A percentile compares a stretch with the other conserved stretches of the same genome.
Conservation (phyloP, 2,113 vertebrate genomes). For the Saccopteryx leptura region DNA sequence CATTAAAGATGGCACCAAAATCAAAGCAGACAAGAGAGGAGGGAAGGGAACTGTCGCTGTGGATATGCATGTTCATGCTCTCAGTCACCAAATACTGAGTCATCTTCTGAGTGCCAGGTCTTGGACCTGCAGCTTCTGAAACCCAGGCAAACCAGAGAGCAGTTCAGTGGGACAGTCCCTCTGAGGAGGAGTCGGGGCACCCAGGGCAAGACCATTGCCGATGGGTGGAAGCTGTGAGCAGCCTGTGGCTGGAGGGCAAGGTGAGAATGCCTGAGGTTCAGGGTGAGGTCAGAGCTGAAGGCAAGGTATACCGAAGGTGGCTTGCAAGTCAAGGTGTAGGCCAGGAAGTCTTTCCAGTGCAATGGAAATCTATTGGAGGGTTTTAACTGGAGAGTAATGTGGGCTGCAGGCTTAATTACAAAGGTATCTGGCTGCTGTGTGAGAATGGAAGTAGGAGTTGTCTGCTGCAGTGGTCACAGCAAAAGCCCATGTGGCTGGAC, state of each 20-base stretch:
- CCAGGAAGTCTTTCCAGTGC: neutral
- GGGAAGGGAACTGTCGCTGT: rapidly evolving
- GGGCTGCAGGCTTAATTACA: neutral
- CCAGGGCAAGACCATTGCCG: neutral
- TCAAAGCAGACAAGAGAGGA: neutral
- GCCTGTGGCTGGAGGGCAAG: neutral
- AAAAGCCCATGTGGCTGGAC: neutral
- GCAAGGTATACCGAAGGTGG: no score
- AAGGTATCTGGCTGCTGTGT: rapidly evolving
- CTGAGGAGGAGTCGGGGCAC: neutral
- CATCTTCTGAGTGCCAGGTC: rapidly evolving
- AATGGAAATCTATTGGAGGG: rapidly evolving
- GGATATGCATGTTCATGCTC: rapidly evolving
- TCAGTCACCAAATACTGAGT: neutral
- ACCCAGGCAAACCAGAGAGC: rapidly evolving
- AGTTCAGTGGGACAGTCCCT: rapidly evolving
- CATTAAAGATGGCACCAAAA: neutral
- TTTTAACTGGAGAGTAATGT: no score
- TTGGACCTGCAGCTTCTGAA: neutral
- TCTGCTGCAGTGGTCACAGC: rapidly evolving
- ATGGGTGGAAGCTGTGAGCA: neutral
- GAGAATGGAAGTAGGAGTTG: rapidly evolving
- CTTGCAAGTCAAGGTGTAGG: rapidly evolving
- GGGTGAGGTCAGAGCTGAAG: neutral
- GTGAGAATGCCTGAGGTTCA: rapidly evolving